Evolutionary conservation across 2,888 invertebrate genomes (phyloP).

Genomic region (Diplazon laetatorius): DNA sequence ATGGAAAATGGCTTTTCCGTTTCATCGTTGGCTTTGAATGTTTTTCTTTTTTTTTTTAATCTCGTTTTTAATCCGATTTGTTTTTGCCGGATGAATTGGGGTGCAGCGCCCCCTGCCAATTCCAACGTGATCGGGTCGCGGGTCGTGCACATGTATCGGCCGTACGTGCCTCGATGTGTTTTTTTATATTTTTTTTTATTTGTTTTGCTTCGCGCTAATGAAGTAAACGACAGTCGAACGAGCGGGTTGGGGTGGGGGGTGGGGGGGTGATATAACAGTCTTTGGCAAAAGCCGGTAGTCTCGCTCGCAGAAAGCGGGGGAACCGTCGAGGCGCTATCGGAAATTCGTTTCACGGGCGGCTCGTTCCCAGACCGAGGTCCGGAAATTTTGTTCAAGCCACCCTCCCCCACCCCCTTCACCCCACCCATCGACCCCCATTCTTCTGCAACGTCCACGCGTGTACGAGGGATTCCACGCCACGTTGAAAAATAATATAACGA

Average conservation of each 20-base stretch:
- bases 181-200: too few species aligned
- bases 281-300: slow-evolving; percentile 12
- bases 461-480: neutral
- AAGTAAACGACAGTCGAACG: slow-evolving; percentile 60
- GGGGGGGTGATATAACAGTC: slow-evolving; percentile 18
- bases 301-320: slow-evolving; percentile 9
- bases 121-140: neutral
- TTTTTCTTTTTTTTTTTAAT: slow-evolving; percentile 25
- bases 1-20: neutral
- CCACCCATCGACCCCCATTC: too few species aligned
- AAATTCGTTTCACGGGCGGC: slow-evolving; percentile 62
- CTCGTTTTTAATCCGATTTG: slow-evolving; percentile 32
- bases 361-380: slow-evolving; percentile 53
- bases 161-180: neutral
- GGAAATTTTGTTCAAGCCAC: slow-evolving; percentile 61
- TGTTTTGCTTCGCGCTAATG: slow-evolving; percentile 50
- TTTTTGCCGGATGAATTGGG: slow-evolving; percentile 20
- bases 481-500: neutral
- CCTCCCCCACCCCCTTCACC: slow-evolving; percentile 28
- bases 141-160: slow-evolving; percentile 9
- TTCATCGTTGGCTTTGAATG: slow-evolving; percentile 33
- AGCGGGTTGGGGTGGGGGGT: too few species aligned
- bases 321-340: slow-evolving; percentile 49
- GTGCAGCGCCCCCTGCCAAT: neutral
- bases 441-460: slow-evolving; percentile 25